These are phyloP conservation scores for Cyrtorhinus lividipennis DNA, from an alignment of 1,140 invertebrate genomes.

Conservation along the genomic window DNA sequence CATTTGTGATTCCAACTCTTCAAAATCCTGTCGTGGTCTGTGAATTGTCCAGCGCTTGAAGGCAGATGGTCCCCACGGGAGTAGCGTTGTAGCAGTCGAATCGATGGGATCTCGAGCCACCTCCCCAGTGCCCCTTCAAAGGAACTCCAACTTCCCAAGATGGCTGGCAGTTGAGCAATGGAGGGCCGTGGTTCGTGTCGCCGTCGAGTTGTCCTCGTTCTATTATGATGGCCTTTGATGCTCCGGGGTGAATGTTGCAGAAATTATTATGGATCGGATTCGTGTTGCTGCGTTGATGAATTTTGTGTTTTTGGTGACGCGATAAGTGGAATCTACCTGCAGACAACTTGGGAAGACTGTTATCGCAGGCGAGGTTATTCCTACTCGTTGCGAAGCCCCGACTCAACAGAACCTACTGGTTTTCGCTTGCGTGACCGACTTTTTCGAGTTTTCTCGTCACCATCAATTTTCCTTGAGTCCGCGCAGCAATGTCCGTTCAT, in stretches of 20 bases:
- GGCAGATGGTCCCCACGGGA: background rate
- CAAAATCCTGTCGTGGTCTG: no score
- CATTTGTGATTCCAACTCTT: no score
- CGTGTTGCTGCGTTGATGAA: background rate
- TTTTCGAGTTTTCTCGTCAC: background rate
- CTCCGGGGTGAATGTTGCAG: background rate
- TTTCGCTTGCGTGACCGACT: background rate
- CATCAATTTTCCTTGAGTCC: background rate
- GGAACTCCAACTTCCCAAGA: background rate
- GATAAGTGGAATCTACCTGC: no score
- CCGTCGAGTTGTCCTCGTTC: background rate
- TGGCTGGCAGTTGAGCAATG: slow-evolving; percentile 8
- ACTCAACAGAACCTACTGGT: background rate
- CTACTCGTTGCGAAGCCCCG: background rate
- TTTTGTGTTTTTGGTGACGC: background rate
- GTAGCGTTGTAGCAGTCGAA: background rate
- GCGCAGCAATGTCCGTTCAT: background rate
- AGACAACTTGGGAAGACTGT: no score
- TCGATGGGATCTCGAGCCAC: background rate
- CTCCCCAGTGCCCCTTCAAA: background rate
- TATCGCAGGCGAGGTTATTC: background rate
- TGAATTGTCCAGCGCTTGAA: no score
- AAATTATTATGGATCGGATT: background rate
- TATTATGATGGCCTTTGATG: background rate
- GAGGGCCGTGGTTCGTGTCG: background rate